Base-by-base conservation (phyloP, 2,113 vertebrate genomes). In the Turnix velox region DNA sequence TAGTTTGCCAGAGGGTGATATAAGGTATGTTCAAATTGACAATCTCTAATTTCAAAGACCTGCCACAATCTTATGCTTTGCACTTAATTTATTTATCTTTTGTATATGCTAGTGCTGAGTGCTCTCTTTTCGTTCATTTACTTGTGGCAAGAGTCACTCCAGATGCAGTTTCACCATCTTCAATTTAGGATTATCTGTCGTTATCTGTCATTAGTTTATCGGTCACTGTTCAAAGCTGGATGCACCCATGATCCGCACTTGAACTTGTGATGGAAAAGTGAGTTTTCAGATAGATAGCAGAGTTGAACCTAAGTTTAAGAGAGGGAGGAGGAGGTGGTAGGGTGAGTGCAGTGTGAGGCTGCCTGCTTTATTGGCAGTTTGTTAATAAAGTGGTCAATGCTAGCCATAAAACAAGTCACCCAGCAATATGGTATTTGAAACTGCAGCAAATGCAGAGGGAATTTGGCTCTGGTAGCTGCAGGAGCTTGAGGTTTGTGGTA, bases 1-100 rank as follows among this genome's bases (percentile, higher is more conserved):
- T 28, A 57, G 52, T 59, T 91, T 92, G 45, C 75, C 81, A 79
- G 80, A 65, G 82, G 42, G 30, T 89, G 74, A 94, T 39, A 39
- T 73, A 79, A 92, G 51, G 33, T 66, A 66, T 72, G 54, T 69
- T 85, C 42, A 73, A 33, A 61, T 62, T 85, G 77, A 51, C 62
- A 31, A 54, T 76, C 42, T 24, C 24, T 62, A 24, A 46, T 82
- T 87, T 48, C 73, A 54, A 80, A 87, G 77, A 76, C 42, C 17
- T 8, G 62, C 54, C 84, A 92, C 87, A 87, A 82, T 82, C 68
- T 63, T 69, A 20, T 12, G 4, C 14, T 94, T 92, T 35, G 0
- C 71, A 75, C 84, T 45, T 93, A 77, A 86, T 95, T 86, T 78
- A 57, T 92, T 82, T 93, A 73, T 49, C 61, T 93, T 79, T 33